Base-by-base conservation (phyloP, 2,113 vertebrate species). In the Fulica atra region DNA sequence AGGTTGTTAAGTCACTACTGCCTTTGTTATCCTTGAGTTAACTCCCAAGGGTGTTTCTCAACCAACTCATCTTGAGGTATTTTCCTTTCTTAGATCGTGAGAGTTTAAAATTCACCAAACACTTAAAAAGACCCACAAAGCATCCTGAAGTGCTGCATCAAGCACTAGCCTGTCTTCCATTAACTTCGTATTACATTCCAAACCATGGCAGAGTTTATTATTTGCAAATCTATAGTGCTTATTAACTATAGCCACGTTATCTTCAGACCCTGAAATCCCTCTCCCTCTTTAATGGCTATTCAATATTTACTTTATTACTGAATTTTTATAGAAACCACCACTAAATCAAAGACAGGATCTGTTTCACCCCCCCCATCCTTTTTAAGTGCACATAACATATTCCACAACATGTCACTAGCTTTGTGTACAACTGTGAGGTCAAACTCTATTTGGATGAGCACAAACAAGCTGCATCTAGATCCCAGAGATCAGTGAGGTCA, bases 281-380 rank as follows among this genome's bases (percentile, higher is more conserved):
- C 36, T 81, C 56, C 11, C 14, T 60, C 48, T 88, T 92, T 68
- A 89, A 79, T 51, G 24, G 11, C 73, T 95, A 60, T 69, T 93
- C 68, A 69, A 65, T 90, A 81, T 74, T 83, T 88, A 92, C 74
- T 94, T 94, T 15, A 48, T 56, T 78, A 66, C 24, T 83, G 61
- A 81, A 48, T 53, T 71, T 84, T 54, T 54, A 74, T 1, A 68
- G 86, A 78, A 69, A 83, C 10, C 35, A 78, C 28, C 14, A 79
- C 21, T 78, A 71, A 72, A 78, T 48, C 35, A 86, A 65, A 57
- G 17, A 57, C 44, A 74, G 23, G 23, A 77, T 11, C 8, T 54
- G 2, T 59, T 13, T 31, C 19, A 69, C 38, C 5, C 4, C 3
- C 23, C 16, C 36, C 36, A 59, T 31, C 19, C n/a, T 81, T 86